Conservation (phyloP, 2,797 vertebrate genomes). For the Petrocephalus schoutedeni region DNA sequence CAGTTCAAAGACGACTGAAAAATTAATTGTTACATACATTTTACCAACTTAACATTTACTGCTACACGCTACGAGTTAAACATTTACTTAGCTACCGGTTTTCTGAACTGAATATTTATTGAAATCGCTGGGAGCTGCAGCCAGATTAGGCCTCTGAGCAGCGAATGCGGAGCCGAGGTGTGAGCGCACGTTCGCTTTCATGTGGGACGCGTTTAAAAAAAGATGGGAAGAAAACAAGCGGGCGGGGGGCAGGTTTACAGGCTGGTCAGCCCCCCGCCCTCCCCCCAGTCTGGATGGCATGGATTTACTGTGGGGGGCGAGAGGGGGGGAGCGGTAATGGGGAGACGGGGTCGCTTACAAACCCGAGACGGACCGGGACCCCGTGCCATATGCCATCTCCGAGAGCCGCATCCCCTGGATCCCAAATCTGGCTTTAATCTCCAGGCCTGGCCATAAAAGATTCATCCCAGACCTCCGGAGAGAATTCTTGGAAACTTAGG, state of each 20-base stretch:
- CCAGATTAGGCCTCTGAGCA: neutral
- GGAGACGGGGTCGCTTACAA: slow-evolving; percentile 61
- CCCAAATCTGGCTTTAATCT: slow-evolving; percentile 58
- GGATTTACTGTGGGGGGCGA: slow-evolving; percentile 54
- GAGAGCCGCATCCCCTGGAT: slow-evolving; percentile 59
- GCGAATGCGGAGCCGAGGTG: neutral
- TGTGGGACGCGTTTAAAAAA: neutral
- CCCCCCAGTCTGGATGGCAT: slow-evolving; percentile 27
- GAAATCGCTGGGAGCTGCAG: slow-evolving; percentile 21
- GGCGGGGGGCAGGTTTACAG: slow-evolving; percentile 11
- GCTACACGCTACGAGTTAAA: slow-evolving; percentile 8
- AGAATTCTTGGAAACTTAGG: slow-evolving; percentile 77
- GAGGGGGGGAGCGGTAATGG: slow-evolving; percentile 66
- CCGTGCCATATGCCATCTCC: slow-evolving; percentile 64
- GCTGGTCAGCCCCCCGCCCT: slow-evolving; percentile 22
- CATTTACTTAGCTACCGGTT: slow-evolving; percentile 10
- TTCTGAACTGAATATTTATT: slow-evolving; percentile 47
- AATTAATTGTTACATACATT: slow-evolving; percentile 16
- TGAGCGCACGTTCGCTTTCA: neutral
- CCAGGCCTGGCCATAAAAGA: slow-evolving; percentile 69
- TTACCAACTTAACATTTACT: slow-evolving; percentile 21
- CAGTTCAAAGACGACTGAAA: slow-evolving; percentile 7
- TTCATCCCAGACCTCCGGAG: slow-evolving; percentile 77
- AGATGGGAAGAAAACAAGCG: slow-evolving; percentile 35
- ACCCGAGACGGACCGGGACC: slow-evolving; percentile 67